These are phyloP conservation scores for Ctenochaetus hawaiiensis DNA, from an alignment of 2,797 vertebrate genomes.

Conservation along the genomic window DNA sequence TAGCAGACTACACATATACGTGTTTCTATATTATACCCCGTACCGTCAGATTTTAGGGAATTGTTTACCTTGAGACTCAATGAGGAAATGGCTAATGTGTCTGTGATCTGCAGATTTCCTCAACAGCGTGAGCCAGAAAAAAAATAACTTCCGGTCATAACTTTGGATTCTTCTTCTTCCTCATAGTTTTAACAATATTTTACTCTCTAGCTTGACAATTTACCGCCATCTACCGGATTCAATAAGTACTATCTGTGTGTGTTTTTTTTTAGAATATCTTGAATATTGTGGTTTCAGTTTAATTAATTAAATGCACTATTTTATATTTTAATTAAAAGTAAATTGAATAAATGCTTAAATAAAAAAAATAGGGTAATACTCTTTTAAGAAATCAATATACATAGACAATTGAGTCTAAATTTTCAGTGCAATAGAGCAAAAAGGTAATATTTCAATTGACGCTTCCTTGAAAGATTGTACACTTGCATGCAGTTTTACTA, in stretches of 20 bases:
- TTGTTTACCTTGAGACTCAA: constrained; percentile 59
- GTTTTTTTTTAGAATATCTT: background rate
- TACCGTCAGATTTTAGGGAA: background rate
- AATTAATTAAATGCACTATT: background rate
- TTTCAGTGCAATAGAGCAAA: no score
- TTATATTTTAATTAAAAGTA: background rate
- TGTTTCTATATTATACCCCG: background rate
- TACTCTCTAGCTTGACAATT: rapidly evolving
- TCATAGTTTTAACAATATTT: background rate
- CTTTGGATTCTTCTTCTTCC: constrained; percentile 52
- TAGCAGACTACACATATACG: rapidly evolving
- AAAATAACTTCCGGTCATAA: constrained; percentile 72
- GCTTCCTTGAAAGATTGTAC: no score
- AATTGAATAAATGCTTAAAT: no score
- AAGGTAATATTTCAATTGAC: no score
- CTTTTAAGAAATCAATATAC: no score
- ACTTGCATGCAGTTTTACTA: no score
- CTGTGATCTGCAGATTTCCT: constrained; percentile 40
- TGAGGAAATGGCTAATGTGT: constrained; percentile 35
- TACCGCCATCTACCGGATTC: constrained; percentile 22
- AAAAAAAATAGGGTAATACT: no score
- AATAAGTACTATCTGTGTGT: background rate
- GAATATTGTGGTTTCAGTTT: background rate
- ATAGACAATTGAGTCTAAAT: no score
- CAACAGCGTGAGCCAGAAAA: constrained; percentile 62